These are phyloP conservation scores for Dendropsophus ebraccatus DNA, from an alignment of 2,113 vertebrate species.

Conservation along the genomic window DNA sequence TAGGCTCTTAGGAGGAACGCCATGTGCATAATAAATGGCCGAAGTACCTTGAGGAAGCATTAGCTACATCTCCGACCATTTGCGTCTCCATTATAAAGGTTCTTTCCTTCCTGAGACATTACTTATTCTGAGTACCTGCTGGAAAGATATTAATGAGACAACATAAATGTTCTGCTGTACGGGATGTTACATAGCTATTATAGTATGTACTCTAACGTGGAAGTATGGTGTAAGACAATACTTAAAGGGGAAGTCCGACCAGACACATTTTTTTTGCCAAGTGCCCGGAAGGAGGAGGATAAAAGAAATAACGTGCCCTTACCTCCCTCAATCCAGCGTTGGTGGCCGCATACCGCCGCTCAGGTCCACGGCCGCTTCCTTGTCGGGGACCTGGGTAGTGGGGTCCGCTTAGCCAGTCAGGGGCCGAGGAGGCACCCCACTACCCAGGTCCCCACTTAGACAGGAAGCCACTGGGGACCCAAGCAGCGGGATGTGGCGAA, in stretches of 20 bases:
- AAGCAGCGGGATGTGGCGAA: no score
- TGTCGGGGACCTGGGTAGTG: no score
- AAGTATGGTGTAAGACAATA: not conserved
- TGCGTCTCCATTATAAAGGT: constrained; percentile 41
- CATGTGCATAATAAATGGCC: constrained; percentile 55
- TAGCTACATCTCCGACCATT: constrained; percentile 46
- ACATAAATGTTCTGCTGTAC: not conserved
- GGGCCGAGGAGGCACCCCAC: no score
- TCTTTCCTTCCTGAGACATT: constrained; percentile 54
- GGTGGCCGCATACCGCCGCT: no score
- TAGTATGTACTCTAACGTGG: not conserved
- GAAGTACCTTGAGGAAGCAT: constrained; percentile 51
- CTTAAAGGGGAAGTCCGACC: not conserved
- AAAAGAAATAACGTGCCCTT: no score
- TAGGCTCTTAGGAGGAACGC: constrained; percentile 46
- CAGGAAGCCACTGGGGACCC: no score
- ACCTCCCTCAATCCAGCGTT: no score
- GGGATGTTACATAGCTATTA: not conserved
- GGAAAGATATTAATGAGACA: not conserved
- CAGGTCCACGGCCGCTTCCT: no score
- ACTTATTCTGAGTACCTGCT: constrained; percentile 39
- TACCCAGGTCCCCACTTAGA: no score
- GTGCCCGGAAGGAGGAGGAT: no score
- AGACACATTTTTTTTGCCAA: no score
- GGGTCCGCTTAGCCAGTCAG: no score